Evolutionary conservation across 2,113 vertebrate species (phyloP), one percentile per base, ranked within the genome.

Genomic region (Eleginops maclovinus): DNA sequence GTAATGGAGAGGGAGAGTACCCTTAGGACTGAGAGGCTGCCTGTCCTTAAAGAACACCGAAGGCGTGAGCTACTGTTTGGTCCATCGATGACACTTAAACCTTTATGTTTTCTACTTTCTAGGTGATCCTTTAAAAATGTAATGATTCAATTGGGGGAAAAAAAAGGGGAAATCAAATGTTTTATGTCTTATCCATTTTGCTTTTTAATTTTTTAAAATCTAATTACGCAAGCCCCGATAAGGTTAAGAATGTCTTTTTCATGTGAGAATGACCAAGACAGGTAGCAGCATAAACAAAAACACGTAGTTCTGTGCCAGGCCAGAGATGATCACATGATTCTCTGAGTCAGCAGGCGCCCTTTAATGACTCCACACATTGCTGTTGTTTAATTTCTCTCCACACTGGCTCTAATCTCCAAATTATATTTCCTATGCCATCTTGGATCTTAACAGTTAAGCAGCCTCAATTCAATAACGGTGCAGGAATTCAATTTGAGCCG

Each of bases 401-500:
- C 67, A 60, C 46, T n/a, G 7, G 12, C 68, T 77, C 60, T 59
- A 61, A 76, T 78, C 72, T 75, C 59, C 58, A 82, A 79, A 92
- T 88, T 83, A 67, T 76, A 31, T 82, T 90, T 87, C 60, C 67
- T 28, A 46, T 75, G 81, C 79, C 83, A 69, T 73, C 84, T 83
- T 26, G 26, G 51, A 47, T 80, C 85, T 79, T 86, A 74, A 88
- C 76, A 62, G 46, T 14, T 53, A 79, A 76, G 77, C 31, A 19
- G 70, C 75, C 83, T 56, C 59, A 75, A 88, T 91, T 90, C 62
- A 83, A 87, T 91, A 81, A 71, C 80, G 69, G 66, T 66, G 36
- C 17, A n/a, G 82, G 55, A 85, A 90, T 91, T 89, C 28, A 81
- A 78, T 91, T 86, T 82, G 61, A 85, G 51, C 66, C 54, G 43